Base-by-base conservation (phyloP, 2,888 invertebrate genomes). In the Melipona beecheii region DNA sequence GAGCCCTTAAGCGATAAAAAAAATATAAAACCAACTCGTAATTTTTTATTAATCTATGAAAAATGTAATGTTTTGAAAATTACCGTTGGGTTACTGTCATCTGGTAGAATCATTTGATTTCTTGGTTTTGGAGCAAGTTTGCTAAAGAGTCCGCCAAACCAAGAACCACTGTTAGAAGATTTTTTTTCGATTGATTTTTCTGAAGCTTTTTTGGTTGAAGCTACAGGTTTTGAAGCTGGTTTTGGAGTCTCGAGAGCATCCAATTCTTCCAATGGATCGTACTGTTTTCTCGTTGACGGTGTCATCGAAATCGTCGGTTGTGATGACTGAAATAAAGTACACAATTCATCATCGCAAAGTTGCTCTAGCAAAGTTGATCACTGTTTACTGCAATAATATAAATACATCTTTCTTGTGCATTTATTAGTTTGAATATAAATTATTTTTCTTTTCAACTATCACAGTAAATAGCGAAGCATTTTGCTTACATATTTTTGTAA, bases 61-160 rank as follows among this genome's bases (percentile, higher is more conserved):
- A 62, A n/a, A n/a, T 24, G 13, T 19, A 62, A 49, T n/a, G 54
- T 56, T 65, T 11, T 50, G 27, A 21, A 60, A 65, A 15, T 95
- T 95, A 98, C 98, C 86, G 97, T 95, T 86, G 98, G 98, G 95
- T 99, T 97, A 94, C 97, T 98, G 95, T 99, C 99, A 95, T 99
- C 98, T 1, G 99, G 99, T 90, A 99, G 95, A 93, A 97, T 98
- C 98, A 98, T 98, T 96, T 98, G 98, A 95, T 98, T 98, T 95
- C 98, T 98, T 66, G 97, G 97, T 90, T 97, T 97, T 75, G 97
- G 96, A 31, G 97, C 96, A 81, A 98, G 95, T 95, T 97, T 98
- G 94, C 96, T 97, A 95, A 98, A 97, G 91, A 98, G 96, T 73
- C 98, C 98, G 85, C 98, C 98, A 92, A 98, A 97, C 98, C 98